Evolutionary conservation across 2,113 vertebrate genomes (phyloP), one percentile per base, ranked within the genome.

Genomic region (Onychostoma macrolepis): DNA sequence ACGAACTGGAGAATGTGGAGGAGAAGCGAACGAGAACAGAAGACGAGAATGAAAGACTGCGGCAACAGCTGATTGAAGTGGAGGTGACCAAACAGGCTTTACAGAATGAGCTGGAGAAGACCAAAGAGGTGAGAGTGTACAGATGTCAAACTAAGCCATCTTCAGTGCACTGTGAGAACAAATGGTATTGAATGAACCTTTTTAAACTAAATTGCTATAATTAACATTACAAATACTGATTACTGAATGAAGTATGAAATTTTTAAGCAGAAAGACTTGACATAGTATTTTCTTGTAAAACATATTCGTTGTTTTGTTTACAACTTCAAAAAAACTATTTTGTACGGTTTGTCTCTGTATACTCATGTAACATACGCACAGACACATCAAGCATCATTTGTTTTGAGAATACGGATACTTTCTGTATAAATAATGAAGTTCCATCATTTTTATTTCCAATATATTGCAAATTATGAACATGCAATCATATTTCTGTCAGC

Each of bases 1-100:
- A 99, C 1, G 98, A 99, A 89, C 90, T 99, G 88, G 98, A 99
- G 95, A 99, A 96, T 0, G 98, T 99, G 87, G 98, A 99, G 93
- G 98, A 99, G 93, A 99, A 99, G 89, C 95, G 98, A 85, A 96
- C 97, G 13, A 97, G 95, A 91, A 99, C 98, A 41, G 98, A 99
- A 90, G 98, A 99, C 28, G 98, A 99, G 94, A 99, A 99, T 86
- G 98, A 99, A 91, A 97, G 96, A 88, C 92, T 99, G 87, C 95
- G 98, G 88, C 98, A 99, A 91, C 95, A 97, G 92, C 95, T 99
- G 82, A 99, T 99, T 89, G 96, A 99, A 92, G 97, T 98, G 88
- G 98, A 99, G 87, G 96, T 98, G 90, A 95, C 97, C 58, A 99
- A 99, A 85, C 98, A 99, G 89, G 98, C 97, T 45, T 93, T 99